Evolutionary conservation across 1,140 invertebrate species (phyloP).

Genomic region (Trichoplusia ni): DNA sequence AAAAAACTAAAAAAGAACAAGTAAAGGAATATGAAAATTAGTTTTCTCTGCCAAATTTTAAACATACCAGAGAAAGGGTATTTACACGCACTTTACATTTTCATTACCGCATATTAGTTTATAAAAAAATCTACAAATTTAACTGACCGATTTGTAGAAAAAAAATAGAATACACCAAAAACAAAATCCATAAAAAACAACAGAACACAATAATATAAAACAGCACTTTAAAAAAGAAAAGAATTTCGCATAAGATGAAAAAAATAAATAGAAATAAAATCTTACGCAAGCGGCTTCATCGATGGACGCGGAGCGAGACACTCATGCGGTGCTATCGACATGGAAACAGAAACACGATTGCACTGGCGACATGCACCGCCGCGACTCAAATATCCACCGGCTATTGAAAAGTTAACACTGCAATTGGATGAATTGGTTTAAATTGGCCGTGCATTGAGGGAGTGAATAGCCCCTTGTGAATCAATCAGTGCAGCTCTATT

Average conservation of each 20-base stretch:
- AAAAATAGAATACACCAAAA: no score
- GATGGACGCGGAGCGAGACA: neutral
- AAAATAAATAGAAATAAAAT: neutral
- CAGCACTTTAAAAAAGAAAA: neutral
- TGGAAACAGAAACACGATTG: neutral
- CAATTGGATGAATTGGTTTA: conserved; percentile 19
- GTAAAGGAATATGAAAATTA: no score
- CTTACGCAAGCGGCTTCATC: neutral
- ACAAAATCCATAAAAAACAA: no score
- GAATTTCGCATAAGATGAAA: neutral
- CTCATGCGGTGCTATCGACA: neutral
- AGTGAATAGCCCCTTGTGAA: conserved; percentile 17
- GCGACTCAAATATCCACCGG: neutral
- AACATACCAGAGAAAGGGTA: no score
- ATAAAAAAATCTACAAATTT: no score
- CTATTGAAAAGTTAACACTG: conserved; percentile 6
- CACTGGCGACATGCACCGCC: conserved; percentile 1
- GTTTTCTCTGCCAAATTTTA: no score
- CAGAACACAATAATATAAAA: neutral
- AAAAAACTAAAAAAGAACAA: no score
- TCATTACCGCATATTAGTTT: no score
- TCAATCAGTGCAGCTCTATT: conserved; percentile 19
- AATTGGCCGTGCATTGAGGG: conserved; percentile 19
- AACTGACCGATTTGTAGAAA: no score
- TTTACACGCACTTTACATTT: no score